Percentiles rank a stretch among this genome's conserved stretches.
Evolutionary conservation across 2,113 vertebrate species (phyloP).

Genomic region (Brevimyrus niger): DNA sequence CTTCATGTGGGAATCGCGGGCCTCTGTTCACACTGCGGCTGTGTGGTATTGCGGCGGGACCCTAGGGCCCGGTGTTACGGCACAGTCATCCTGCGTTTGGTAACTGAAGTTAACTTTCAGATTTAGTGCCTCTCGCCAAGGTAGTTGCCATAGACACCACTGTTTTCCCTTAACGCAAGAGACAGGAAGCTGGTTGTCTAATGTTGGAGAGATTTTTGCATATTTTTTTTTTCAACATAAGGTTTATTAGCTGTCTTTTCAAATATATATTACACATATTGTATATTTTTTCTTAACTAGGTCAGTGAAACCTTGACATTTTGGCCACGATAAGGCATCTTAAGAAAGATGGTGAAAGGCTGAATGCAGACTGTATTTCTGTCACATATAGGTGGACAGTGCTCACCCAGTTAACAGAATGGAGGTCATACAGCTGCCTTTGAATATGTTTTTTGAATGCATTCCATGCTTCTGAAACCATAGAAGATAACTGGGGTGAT

Average conservation of each 20-base stretch:
- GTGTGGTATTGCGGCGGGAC: background rate
- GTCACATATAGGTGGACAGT: background rate
- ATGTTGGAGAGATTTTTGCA: constrained; percentile 20
- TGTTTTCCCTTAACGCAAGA: constrained; percentile 17
- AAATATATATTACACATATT: background rate
- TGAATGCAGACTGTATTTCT: background rate
- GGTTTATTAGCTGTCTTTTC: background rate
- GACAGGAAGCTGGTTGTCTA: constrained; percentile 18
- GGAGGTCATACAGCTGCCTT: background rate
- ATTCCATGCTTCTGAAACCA: background rate
- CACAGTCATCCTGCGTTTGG: background rate
- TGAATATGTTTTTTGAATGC: background rate
- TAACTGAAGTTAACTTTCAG: constrained; percentile 7
- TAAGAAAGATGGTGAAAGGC: background rate
- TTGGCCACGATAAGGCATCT: background rate
- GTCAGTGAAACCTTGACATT: background rate
- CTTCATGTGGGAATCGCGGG: background rate
- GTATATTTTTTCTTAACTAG: background rate
- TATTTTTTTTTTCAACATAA: background rate
- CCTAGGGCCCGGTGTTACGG: background rate
- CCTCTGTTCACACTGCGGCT: background rate
- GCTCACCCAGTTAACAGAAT: background rate
- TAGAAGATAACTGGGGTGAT: background rate
- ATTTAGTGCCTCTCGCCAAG: constrained; percentile 23
- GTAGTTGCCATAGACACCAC: constrained; percentile 41